Conservation (phyloP, 2,797 vertebrate species). For the Pygocentrus nattereri region DNA sequence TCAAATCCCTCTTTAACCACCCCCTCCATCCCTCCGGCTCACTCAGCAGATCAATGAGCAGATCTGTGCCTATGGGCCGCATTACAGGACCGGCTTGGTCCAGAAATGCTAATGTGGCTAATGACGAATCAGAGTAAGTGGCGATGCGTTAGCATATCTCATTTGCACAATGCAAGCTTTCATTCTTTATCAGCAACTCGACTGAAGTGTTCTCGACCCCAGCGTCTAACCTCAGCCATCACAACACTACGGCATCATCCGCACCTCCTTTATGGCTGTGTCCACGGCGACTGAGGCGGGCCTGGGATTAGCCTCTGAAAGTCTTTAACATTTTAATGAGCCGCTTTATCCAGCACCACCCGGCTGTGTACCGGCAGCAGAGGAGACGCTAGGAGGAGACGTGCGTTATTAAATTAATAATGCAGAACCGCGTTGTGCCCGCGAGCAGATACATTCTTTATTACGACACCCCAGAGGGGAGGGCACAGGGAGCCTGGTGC, state of each 20-base stretch:
- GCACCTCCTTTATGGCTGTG: background rate
- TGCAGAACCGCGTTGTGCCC: constrained; percentile 38
- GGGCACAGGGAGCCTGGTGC: background rate
- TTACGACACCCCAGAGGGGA: constrained; percentile 39
- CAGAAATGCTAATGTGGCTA: background rate
- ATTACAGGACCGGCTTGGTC: background rate
- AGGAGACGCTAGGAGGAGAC: constrained; percentile 18
- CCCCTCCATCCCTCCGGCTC: background rate
- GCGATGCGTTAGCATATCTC: background rate
- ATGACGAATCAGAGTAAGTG: too few species aligned
- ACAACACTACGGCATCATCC: background rate
- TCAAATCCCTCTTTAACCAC: too few species aligned
- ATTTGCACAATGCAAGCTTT: background rate
- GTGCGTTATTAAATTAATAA: constrained; percentile 48
- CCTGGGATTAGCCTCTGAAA: constrained; percentile 45
- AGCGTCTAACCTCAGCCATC: background rate
- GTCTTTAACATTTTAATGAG: constrained; percentile 67
- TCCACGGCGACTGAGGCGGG: constrained; percentile 11
- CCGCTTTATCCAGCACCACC: constrained; percentile 72
- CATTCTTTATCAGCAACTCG: background rate
- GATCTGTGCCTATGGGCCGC: background rate
- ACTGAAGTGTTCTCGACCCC: background rate
- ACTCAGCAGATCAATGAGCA: background rate
- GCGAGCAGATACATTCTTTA: constrained; percentile 49
- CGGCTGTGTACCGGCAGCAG: constrained; percentile 55